Evolutionary conservation across 2,797 vertebrate genomes (phyloP).

Genomic region (Leptoclinus maculatus): DNA sequence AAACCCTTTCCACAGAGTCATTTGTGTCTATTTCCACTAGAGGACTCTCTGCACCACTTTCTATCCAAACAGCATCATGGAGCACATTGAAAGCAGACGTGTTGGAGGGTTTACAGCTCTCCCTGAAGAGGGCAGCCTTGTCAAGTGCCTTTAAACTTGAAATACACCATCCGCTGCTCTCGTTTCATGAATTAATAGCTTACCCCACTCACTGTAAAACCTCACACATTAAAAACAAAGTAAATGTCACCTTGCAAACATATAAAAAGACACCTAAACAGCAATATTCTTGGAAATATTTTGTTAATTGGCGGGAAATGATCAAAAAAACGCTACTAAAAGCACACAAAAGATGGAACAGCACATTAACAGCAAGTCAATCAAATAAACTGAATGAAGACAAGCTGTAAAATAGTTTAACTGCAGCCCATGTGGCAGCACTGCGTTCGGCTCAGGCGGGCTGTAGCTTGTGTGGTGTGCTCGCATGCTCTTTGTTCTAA

Average conservation of each 20-base stretch:
- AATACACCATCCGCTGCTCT: slow-evolving; percentile 46
- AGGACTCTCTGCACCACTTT: slow-evolving; percentile 69
- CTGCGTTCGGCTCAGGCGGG: slow-evolving; percentile 40
- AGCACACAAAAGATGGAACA: slow-evolving; percentile 29
- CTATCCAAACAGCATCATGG: slow-evolving; percentile 6
- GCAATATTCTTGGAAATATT: not conserved
- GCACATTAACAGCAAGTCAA: slow-evolving; percentile 32
- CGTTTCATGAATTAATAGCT: slow-evolving; percentile 54
- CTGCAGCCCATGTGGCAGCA: slow-evolving; percentile 58
- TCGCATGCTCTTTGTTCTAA: slow-evolving; percentile 79
- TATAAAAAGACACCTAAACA: not conserved
- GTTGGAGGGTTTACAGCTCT: slow-evolving; percentile 32
- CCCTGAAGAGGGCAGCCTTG: slow-evolving; percentile 74
- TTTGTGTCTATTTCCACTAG: slow-evolving; percentile 68
- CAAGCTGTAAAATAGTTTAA: slow-evolving; percentile 62
- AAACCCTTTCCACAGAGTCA: not conserved
- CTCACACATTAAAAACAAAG: slow-evolving; percentile 1
- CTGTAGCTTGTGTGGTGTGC: slow-evolving; percentile 50
- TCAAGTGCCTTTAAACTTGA: slow-evolving; percentile 62
- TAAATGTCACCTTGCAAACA: slow-evolving; percentile 6
- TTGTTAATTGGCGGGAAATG: not conserved
- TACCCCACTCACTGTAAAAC: not conserved
- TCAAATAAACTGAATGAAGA: slow-evolving; percentile 62
- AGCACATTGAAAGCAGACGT: slow-evolving; percentile 53
- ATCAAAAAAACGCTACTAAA: slow-evolving; percentile 26